Evolutionary conservation across 2,797 vertebrate species (phyloP), one percentile per base, ranked within the genome.

Genomic region (Darevskia nairensis): DNA sequence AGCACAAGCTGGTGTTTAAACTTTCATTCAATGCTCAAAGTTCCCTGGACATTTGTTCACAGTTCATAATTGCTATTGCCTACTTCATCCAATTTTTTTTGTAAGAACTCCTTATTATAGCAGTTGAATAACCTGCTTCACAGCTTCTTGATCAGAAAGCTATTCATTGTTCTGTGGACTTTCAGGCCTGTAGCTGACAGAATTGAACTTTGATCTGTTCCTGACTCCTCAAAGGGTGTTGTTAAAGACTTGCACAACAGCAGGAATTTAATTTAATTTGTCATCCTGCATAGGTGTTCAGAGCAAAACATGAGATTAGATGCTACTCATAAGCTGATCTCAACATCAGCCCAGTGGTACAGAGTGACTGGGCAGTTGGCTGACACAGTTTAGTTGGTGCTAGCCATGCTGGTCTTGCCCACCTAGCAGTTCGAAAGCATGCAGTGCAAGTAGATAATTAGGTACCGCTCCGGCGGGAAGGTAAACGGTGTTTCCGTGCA

Each of bases 151-250:
- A 91, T 93, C 89, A 95, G 93, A 94, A 91, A 90, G 86, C 86
- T 94, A 92, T 95, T 94, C 88, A 27, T 89, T 92, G 93, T 93
- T 75, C 93, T 95, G 92, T 87, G 93, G 80, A 94, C 92, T 91
- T 94, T 93, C 94, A 91, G 92, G 84, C 94, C 92, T 92, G 80
- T 88, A 94, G 92, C 82, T 94, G 90, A 91, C 92, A 94, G 91
- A 84, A 94, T 92, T 95, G 93, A 94, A 94, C 94, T 95, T 86
- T 94, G 95, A 93, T 90, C 92, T 88, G 84, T 94, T 86, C 88
- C 85, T 92, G 82, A 92, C 86, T 89, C 92, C 89, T 94, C 89
- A 89, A 90, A 29, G 7, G 3, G 88, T 90, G 94, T 92, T 89
- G 90, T 90, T 86, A 90, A 95, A 92, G 94, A 91, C 91, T 92